A percentile compares a stretch with the other conserved stretches of the same genome.
phyloP scores from a whole-genome alignment of 1,140 invertebrate species.

The Brachionus koreanus region DNA sequence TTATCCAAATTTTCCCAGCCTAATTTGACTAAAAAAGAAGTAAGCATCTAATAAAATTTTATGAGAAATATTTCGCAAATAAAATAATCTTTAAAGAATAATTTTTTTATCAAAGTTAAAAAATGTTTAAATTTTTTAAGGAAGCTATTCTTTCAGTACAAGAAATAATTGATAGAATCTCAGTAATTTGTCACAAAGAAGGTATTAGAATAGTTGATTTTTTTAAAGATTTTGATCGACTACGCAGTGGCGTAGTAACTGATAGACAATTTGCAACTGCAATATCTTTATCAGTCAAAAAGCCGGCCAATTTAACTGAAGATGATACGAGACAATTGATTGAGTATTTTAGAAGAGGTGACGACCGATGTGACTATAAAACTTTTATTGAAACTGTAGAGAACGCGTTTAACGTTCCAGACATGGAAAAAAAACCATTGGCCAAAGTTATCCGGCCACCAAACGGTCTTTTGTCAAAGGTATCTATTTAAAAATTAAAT shows the following conservation, averaged over 20 bases:
- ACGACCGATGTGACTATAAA: slow-evolving; percentile 55
- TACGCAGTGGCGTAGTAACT: slow-evolving; percentile 53
- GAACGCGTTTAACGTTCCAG: slow-evolving; percentile 57
- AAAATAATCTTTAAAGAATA: neutral
- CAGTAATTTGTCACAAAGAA: slow-evolving; percentile 55
- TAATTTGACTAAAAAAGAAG: slow-evolving; percentile 7
- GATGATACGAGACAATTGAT: slow-evolving; percentile 55
- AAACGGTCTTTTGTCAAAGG: slow-evolving; percentile 53
- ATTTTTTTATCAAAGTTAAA: neutral
- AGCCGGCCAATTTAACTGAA: slow-evolving; percentile 54
- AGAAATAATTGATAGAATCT: slow-evolving; percentile 56
- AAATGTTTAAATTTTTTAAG: slow-evolving; percentile 47
- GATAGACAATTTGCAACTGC: slow-evolving; percentile 58
- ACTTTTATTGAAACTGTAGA: slow-evolving; percentile 58
- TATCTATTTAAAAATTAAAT: slow-evolving; percentile 25
- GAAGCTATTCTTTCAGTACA: slow-evolving; percentile 52
- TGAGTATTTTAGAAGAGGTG: slow-evolving; percentile 53
- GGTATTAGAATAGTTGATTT: slow-evolving; percentile 57
- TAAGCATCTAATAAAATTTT: neutral
- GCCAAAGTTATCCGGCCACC: slow-evolving; percentile 51
- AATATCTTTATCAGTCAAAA: slow-evolving; percentile 53
- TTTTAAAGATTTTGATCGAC: slow-evolving; percentile 58
- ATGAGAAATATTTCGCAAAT: neutral
- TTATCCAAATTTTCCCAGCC: neutral
- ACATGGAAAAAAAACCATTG: slow-evolving; percentile 58